A percentile compares a stretch with the other conserved stretches of the same genome.
phyloP scores from a whole-genome alignment of 2,113 vertebrate species.

The Reinhardtius hippoglossoides region DNA sequence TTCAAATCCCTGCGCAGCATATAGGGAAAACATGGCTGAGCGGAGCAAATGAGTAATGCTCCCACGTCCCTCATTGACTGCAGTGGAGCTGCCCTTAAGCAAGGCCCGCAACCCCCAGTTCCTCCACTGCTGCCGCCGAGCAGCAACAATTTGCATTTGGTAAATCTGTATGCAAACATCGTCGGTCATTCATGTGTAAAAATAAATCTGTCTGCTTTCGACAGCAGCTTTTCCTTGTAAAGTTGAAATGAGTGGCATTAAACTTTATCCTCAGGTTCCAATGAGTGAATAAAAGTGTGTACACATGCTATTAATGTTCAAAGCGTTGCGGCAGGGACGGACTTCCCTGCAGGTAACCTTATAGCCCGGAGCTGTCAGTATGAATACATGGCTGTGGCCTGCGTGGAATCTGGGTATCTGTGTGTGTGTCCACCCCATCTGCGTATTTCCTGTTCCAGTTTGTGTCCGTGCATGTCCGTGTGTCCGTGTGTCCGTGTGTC shows the following conservation, averaged over 20 bases:
- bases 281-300: slow-evolving; percentile 52
- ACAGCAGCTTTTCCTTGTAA: slow-evolving; percentile 18
- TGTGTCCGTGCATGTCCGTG: slow-evolving; percentile 8
- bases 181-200: slow-evolving; percentile 22
- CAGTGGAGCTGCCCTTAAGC: slow-evolving; percentile 30
- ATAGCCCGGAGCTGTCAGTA: slow-evolving; percentile 66
- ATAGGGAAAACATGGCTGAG: slow-evolving; percentile 8
- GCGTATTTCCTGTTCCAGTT: slow-evolving; percentile 38
- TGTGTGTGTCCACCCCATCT: slow-evolving; percentile 58
- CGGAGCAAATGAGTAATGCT: slow-evolving; percentile 28
- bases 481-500: too few species aligned
- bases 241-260: slow-evolving; percentile 29
- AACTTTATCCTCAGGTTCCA: slow-evolving; percentile 31
- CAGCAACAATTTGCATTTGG: slow-evolving; percentile 51
- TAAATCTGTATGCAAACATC: slow-evolving; percentile 50
- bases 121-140: slow-evolving; percentile 35
- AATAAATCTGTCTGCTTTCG: slow-evolving; percentile 23
- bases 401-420: slow-evolving; percentile 68
- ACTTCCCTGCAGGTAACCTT: slow-evolving; percentile 62
- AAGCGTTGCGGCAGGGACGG: slow-evolving; percentile 48
- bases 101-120: slow-evolving; percentile 24
- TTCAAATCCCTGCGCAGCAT: slow-evolving; percentile 40
- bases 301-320: slow-evolving; percentile 56
- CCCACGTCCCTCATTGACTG: slow-evolving; percentile 5
- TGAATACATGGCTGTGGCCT: slow-evolving; percentile 57